Evolutionary conservation across 2,888 invertebrate species (phyloP).

Genomic region (Cecidostiba fungosa): DNA sequence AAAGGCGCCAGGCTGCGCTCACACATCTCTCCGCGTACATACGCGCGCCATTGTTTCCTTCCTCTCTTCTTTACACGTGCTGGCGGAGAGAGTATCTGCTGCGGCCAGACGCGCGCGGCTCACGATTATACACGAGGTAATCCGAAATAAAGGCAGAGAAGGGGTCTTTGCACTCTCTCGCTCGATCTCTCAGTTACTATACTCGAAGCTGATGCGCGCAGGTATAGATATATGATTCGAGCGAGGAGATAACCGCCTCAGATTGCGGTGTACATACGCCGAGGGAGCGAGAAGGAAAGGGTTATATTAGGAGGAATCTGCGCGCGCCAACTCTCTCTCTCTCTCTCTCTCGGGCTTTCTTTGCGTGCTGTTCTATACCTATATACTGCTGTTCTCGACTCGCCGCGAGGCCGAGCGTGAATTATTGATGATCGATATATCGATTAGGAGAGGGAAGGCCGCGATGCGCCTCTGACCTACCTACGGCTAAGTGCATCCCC

Average conservation of each 20-base stretch:
- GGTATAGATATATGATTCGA: conserved; percentile 56
- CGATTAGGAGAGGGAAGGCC: conserved; percentile 62
- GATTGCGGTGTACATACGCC: conserved; percentile 57
- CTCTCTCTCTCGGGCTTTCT: neutral
- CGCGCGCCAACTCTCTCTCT: neutral
- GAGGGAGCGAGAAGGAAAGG: neutral
- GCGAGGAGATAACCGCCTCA: conserved; percentile 63
- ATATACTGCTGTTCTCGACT: neutral
- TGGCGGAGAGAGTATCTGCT: too few species aligned
- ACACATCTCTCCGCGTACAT: neutral
- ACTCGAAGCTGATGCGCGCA: neutral
- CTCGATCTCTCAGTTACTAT: neutral
- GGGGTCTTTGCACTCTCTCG: conserved; percentile 49
- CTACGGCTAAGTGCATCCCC: conserved; percentile 63
- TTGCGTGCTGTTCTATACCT: neutral
- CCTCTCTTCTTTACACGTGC: too few species aligned
- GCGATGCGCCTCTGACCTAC: conserved; percentile 64
- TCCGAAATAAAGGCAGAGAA: conserved; percentile 38
- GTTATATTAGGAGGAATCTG: neutral
- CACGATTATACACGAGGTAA: conserved; percentile 36
- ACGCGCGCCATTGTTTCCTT: conserved; percentile 47
- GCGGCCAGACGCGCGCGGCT: too few species aligned
- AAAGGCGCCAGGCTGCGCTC: conserved; percentile 51
- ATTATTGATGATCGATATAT: conserved; percentile 68
- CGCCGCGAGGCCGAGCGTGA: conserved; percentile 58